Evolutionary conservation across 2,888 invertebrate genomes (phyloP).

Genomic region (Drosophila sordidapex): DNA sequence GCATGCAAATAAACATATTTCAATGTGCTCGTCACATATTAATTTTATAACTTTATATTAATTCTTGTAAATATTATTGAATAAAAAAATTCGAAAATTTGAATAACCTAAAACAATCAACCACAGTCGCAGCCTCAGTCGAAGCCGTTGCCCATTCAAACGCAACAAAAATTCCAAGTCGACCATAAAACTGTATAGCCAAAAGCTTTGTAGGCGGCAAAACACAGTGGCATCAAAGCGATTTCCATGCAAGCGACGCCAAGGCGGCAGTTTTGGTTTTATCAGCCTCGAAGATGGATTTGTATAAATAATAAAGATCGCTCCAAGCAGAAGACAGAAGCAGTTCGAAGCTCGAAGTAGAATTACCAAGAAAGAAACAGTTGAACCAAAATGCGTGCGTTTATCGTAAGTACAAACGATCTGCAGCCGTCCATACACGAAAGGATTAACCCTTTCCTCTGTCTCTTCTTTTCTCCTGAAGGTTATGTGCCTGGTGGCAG

Average conservation of each 20-base stretch:
- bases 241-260: constrained; percentile 62
- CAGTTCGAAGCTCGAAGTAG: constrained; percentile 59
- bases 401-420: constrained; percentile 61
- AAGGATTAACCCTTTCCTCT: constrained; percentile 23
- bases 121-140: constrained; percentile 21
- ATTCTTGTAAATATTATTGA: constrained; percentile 79
- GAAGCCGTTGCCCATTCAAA: constrained; percentile 59
- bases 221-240: constrained; percentile 74
- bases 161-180: constrained; percentile 73
- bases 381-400: constrained; percentile 66
- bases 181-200: constrained; percentile 66
- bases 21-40: constrained; percentile 69
- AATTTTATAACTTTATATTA: constrained; percentile 75
- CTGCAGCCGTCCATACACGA: neutral
- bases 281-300: constrained; percentile 74
- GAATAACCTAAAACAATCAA: constrained; percentile 71
- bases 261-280: constrained; percentile 69
- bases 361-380: constrained; percentile 57
- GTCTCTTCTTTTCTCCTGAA: neutral
- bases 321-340: constrained; percentile 65
- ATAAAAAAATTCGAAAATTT: constrained; percentile 71
- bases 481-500: constrained; percentile 76
- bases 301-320: constrained; percentile 79
- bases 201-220: constrained; percentile 76
- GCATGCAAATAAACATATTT: constrained; percentile 60